A percentile compares a stretch with the other conserved stretches of the same genome.
Evolutionary conservation across 2,888 invertebrate species (phyloP).

Genomic region (Phania funesta): DNA sequence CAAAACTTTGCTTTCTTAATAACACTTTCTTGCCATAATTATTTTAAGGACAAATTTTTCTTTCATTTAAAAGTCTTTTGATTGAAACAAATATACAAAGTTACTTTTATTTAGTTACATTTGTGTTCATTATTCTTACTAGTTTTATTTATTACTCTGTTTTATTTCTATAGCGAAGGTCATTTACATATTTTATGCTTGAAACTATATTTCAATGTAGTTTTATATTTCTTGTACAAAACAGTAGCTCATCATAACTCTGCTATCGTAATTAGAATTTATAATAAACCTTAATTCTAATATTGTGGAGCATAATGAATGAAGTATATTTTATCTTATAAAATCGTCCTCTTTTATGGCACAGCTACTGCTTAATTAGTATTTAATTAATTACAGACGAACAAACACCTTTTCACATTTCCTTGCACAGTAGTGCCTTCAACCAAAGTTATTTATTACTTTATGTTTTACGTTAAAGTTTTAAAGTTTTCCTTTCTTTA

Average conservation of each 20-base stretch:
- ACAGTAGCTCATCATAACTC: conserved; percentile 7
- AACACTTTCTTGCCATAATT: not conserved
- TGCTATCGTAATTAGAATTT: conserved; percentile 25
- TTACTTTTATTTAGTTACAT: not conserved
- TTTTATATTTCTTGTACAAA: not conserved
- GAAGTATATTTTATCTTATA: not conserved
- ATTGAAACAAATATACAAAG: conserved; percentile 3
- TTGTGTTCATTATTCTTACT: not conserved
- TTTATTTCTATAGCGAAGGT: conserved; percentile 25
- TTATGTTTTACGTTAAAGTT: not conserved
- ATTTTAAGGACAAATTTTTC: conserved; percentile 1
- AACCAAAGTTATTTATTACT: not conserved
- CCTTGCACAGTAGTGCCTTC: not conserved
- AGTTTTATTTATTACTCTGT: not conserved
- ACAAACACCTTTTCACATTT: conserved; percentile 7
- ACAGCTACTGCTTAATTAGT: conserved; percentile 44
- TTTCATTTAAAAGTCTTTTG: conserved; percentile 24
- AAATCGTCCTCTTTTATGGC: conserved; percentile 31
- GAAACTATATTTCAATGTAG: not conserved
- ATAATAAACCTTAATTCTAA: conserved; percentile 25
- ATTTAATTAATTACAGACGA: conserved; percentile 33
- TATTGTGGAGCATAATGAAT: conserved; percentile 13
- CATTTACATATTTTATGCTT: conserved; percentile 3
- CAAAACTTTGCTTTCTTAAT: not conserved
- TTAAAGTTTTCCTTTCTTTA: not conserved